These are phyloP conservation scores for Diorhabda elongata DNA, from an alignment of 1,140 invertebrate genomes.

Conservation along the genomic window DNA sequence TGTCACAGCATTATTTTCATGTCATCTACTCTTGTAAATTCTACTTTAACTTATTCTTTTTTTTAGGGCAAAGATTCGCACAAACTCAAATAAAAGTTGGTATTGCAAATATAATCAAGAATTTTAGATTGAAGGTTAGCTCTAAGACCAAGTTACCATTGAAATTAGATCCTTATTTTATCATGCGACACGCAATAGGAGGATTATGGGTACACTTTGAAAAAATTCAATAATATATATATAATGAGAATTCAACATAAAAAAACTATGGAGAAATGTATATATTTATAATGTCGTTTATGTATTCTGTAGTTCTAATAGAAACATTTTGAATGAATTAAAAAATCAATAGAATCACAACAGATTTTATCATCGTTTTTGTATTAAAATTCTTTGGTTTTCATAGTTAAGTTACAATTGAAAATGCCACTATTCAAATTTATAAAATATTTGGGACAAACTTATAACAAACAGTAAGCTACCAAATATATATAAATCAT, in stretches of 20 bases:
- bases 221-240: background rate
- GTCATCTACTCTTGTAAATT: background rate
- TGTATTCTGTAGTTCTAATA: too few species aligned
- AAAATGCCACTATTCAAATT: too few species aligned
- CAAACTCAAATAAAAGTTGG: constrained; percentile 13
- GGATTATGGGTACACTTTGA: constrained; percentile 5
- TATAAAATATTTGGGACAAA: too few species aligned
- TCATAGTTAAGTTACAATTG: too few species aligned
- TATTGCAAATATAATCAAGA: constrained; percentile 4
- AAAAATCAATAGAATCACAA: too few species aligned
- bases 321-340: too few species aligned
- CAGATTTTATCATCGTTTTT: too few species aligned
- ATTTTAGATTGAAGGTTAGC: constrained; percentile 9
- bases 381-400: too few species aligned
- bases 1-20: too few species aligned
- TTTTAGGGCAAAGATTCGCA: constrained; percentile 18
- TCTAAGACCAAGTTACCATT: constrained; percentile 8
- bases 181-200: constrained; percentile 3
- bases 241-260: too few species aligned
- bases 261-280: too few species aligned
- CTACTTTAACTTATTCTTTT: background rate
- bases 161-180: constrained; percentile 9
- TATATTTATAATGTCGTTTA: too few species aligned
- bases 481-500: background rate
- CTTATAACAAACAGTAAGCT: background rate